Percentiles rank a stretch among this genome's conserved stretches.
These are phyloP conservation scores for Steinernema feltiae DNA, from an alignment of 1,140 invertebrate species.

Conservation along the genomic window DNA sequence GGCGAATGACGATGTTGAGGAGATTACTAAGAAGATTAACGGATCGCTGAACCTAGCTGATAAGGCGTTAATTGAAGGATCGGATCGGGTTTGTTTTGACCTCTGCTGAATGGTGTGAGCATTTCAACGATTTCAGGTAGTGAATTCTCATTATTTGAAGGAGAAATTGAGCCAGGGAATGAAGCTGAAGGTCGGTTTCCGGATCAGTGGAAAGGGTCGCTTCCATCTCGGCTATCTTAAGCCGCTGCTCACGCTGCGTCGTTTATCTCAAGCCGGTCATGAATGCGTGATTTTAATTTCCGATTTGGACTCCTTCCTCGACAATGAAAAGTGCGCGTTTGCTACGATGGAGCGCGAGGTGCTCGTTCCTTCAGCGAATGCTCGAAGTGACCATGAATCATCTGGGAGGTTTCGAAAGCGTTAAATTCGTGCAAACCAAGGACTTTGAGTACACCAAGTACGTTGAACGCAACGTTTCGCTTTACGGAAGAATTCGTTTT, in stretches of 20 bases:
- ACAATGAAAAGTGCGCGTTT: slow-evolving; percentile 99
- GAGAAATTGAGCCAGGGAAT: background rate
- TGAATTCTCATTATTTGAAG: background rate
- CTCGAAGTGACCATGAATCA: slow-evolving; percentile 88
- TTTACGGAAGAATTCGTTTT: slow-evolving; percentile 22
- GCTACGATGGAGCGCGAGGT: slow-evolving; percentile 76
- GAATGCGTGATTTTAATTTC: slow-evolving; percentile 88
- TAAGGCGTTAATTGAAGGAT: slow-evolving; percentile 15
- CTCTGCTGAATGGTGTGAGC: slow-evolving; percentile 9
- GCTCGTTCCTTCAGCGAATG: slow-evolving; percentile 82
- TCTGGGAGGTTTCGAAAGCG: slow-evolving; percentile 83
- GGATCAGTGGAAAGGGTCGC: slow-evolving; percentile 46
- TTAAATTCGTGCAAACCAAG: slow-evolving; percentile 87
- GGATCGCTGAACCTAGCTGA: slow-evolving; percentile 8
- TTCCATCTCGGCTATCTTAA: slow-evolving; percentile 47
- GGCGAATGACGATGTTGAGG: background rate
- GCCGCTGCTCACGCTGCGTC: slow-evolving; percentile 36
- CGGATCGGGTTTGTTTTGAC: background rate
- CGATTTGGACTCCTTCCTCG: slow-evolving; percentile 93
- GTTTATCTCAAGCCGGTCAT: slow-evolving; percentile 45
- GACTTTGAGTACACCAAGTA: slow-evolving; percentile 82
- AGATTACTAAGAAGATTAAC: slow-evolving; percentile 19
- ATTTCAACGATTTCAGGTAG: background rate
- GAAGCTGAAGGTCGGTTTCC: slow-evolving; percentile 37
- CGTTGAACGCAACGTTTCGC: slow-evolving; percentile 11